phyloP scores from a whole-genome alignment of 92 coral and sea anemone genomes.

The Meandrina meandrites region DNA sequence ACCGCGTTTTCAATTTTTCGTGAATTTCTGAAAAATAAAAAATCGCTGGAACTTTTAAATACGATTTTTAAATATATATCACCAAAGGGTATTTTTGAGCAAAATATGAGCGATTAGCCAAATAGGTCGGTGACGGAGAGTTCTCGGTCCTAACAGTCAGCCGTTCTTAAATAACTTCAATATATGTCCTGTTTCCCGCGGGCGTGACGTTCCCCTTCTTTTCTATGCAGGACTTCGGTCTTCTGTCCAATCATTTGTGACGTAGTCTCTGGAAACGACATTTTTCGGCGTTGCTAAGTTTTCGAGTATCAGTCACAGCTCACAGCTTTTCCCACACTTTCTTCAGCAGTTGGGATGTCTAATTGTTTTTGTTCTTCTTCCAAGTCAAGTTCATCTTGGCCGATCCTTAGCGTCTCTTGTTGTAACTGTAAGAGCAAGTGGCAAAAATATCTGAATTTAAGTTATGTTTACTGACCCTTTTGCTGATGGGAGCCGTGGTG shows the following conservation, averaged over 20 bases:
- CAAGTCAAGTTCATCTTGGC: conserved; percentile 32
- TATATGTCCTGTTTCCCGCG: conserved; percentile 68
- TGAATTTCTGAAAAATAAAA: no score
- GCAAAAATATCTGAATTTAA: no score
- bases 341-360: conserved; percentile 14
- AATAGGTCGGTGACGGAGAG: no score
- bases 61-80: no score
- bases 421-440: conserved; percentile 28
- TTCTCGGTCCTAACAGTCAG: no score
- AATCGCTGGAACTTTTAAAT: no score
- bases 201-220: conserved; percentile 44
- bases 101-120: no score
- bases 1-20: no score
- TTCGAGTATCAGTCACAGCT: not conserved
- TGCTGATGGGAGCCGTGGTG: no score
- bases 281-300: not conserved
- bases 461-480: no score
- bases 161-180: conserved; percentile 63
- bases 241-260: conserved; percentile 87
- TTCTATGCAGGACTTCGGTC: conserved; percentile 32
- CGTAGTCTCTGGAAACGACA: conserved; percentile 61
- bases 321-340: conserved; percentile 15
- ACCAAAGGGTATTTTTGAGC: no score
- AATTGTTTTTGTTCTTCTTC: not conserved
- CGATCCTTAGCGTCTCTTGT: conserved; percentile 55